Conservation (phyloP, 2,113 vertebrate species). For the Albula goreensis region DNA sequence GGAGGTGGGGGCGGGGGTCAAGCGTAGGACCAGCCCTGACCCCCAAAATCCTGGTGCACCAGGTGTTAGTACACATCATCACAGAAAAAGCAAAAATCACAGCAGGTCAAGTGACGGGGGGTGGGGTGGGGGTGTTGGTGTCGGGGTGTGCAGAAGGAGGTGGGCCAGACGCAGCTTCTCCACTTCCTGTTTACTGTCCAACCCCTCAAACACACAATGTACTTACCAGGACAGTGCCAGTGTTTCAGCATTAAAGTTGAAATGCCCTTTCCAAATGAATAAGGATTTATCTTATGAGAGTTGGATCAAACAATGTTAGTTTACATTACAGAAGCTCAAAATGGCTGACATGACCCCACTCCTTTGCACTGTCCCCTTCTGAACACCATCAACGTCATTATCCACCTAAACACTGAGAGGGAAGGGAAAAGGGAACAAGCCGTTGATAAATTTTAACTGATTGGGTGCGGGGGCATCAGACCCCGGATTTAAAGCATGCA, state of each 20-base stretch:
- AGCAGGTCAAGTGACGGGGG: neutral
- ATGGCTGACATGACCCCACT: too few species aligned
- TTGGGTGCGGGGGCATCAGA: neutral
- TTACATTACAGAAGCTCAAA: neutral
- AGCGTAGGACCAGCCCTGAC: neutral
- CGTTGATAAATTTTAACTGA: neutral
- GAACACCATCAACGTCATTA: too few species aligned
- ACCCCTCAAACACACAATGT: neutral
- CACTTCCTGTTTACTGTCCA: too few species aligned
- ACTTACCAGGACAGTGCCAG: neutral
- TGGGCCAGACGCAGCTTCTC: neutral
- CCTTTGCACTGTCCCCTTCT: too few species aligned
- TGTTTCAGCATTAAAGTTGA: neutral
- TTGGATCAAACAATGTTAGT: neutral
- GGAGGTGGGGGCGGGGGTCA: slow-evolving; percentile 33
- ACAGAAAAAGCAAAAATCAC: neutral
- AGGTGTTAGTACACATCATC: neutral
- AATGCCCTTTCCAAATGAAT: neutral
- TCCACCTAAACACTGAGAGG: neutral
- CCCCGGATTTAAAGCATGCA: neutral
- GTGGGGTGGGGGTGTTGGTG: neutral
- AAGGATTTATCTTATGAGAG: neutral
- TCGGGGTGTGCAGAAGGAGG: slow-evolving; percentile 29
- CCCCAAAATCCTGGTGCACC: neutral
- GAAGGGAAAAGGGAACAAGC: neutral